Conservation (phyloP, 37 sponge, comb jelly and placozoan genomes). For the Bolinopsis microptera region DNA sequence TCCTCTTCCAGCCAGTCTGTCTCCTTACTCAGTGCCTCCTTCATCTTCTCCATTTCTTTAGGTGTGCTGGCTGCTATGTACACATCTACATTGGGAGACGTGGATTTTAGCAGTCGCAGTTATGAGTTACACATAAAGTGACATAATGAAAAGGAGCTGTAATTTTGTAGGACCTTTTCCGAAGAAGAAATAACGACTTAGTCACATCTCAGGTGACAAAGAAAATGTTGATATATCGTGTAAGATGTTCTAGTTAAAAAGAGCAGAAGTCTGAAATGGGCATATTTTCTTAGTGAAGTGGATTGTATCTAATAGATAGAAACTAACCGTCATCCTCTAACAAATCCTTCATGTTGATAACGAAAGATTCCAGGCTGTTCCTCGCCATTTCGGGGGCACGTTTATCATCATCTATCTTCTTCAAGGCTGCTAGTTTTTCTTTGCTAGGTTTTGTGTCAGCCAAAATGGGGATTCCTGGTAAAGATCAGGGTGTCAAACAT, state of each 20-base stretch:
- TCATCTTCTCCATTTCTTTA: slow-evolving; percentile 60
- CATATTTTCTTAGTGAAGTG: too few species aligned
- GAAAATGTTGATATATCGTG: too few species aligned
- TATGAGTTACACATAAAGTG: neutral
- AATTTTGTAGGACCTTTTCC: too few species aligned
- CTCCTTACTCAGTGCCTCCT: neutral
- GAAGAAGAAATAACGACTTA: too few species aligned
- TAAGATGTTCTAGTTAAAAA: too few species aligned
- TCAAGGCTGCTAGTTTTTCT: neutral
- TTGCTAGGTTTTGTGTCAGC: neutral
- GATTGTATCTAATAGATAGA: too few species aligned
- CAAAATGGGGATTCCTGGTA: slow-evolving; percentile 8
- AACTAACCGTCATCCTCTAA: neutral
- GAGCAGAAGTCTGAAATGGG: too few species aligned
- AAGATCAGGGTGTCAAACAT: too few species aligned
- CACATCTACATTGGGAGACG: neutral
- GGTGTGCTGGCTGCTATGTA: slow-evolving; percentile 24
- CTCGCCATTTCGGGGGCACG: slow-evolving; percentile 15
- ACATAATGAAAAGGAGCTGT: neutral
- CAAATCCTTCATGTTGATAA: slow-evolving; percentile 44
- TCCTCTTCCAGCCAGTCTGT: slow-evolving; percentile 61
- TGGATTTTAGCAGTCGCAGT: neutral
- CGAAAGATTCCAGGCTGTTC: slow-evolving; percentile 30
- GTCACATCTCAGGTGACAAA: too few species aligned
- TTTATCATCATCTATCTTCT: slow-evolving; percentile 43